Base-by-base conservation (phyloP, 1,140 invertebrate genomes). In the Leptopilina boulardi region DNA sequence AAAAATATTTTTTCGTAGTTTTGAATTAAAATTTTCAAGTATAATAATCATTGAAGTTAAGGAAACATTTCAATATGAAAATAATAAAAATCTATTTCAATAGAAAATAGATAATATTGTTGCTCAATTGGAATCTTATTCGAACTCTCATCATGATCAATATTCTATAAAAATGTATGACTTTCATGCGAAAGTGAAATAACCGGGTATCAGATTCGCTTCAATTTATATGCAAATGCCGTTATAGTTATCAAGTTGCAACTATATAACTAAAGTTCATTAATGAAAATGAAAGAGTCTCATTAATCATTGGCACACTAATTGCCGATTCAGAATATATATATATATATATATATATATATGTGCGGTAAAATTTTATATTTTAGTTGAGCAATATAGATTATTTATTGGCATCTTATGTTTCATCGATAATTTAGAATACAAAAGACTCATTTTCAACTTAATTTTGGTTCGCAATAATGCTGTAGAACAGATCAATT, bases 371-470 rank as follows among this genome's bases (percentile, higher is more conserved):
- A 30, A 30, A 30, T 30, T 13, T 30, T 10, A 18, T 21, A 5
- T 30, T 26, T 30, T 30, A 66, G 56, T 30, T 66, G 51, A 18
- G 18, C 1, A 9, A 54, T 18, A 19, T n/a, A n/a, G n/a, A 30
- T 38, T 6, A 38, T 38, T 21, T 54, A 54, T 18, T 54, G n/a
- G n/a, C n/a, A n/a, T n/a, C n/a, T n/a, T n/a, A n/a, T n/a, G n/a
- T n/a, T n/a, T n/a, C n/a, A n/a, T n/a, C n/a, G n/a, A n/a, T n/a
- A n/a, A n/a, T n/a, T n/a, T n/a, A n/a, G n/a, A n/a, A n/a, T n/a
- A 23, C 21, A 8, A 56, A 10, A 56, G n/a, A 47, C 73, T 82
- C 51, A 73, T 80, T 80, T 82, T 73, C 73, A 81, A 81, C 51
- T 74, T 70, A 79, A 81, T 79, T 75, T 47, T 26, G 47, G 41